Evolutionary conservation across 1,140 invertebrate genomes (phyloP), one percentile per base, ranked within the genome.

Genomic region (Armadillidium nasatum): DNA sequence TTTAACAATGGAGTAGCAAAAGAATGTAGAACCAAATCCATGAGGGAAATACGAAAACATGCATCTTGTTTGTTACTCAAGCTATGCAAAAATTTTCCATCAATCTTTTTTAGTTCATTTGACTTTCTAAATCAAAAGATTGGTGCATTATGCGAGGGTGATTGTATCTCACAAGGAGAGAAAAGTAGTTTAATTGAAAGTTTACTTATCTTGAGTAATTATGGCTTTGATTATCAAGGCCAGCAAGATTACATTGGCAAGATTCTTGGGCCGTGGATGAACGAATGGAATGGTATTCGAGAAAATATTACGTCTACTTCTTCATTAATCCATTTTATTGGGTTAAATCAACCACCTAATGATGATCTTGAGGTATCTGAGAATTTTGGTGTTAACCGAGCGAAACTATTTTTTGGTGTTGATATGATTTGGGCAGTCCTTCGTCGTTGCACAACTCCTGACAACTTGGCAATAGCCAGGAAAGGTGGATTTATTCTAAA

Each of bases 211-310:
- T 60, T 60, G 7, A 60, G 19, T 19, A 60, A 19, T 60, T 19
- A 60, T 60, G 19, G 11, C 4, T 15, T 15, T 19, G 7, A 60
- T 60, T 60, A 60, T 19, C 50, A 19, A 19, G 19, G 2, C 11
- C 50, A 60, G 19, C 50, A 60, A 60, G 50, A 60, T 60, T 60
- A 60, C 19, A 60, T 60, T 60, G 50, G 50, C 19, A 60, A 60
- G 19, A 15, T 60, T 13, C 4, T 60, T 3, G 19, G 19, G 11
- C 19, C 50, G 50, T 60, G 11, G 50, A 60, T 15, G 50, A 19
- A 60, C 11, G 50, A 60, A 15, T 60, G 50, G 50, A 13, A 15
- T 19, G 50, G 50, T 7, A 13, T 60, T 60, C 1, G 1, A 19
- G 50, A 60, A 15, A 19, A 15, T 60, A 15, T 60, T 3, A 15